Conservation (phyloP, 1,140 invertebrate species). For the Teleopsis dalmanni region DNA sequence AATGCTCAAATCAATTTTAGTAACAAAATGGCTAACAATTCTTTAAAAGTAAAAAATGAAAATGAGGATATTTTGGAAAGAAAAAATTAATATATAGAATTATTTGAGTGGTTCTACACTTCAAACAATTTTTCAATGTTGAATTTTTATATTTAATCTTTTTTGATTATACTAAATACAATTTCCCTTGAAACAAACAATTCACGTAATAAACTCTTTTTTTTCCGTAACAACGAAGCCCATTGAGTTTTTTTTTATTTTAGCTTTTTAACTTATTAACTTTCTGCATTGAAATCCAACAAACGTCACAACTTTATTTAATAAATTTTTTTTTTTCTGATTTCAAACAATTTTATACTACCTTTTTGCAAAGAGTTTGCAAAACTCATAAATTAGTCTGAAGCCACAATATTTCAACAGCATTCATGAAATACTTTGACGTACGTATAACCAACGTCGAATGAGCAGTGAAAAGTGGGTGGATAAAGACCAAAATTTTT, state of each 20-base stretch:
- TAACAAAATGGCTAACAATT: too few relatives aligned
- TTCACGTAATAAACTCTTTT: conserved; percentile 1
- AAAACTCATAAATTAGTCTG: conserved; percentile 8
- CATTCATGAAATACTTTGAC: too few relatives aligned
- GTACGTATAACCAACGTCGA: too few relatives aligned
- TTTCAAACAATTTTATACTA: background rate
- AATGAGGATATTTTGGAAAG: too few relatives aligned
- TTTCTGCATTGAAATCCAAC: background rate
- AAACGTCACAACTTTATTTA: background rate
- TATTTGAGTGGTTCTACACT: too few relatives aligned
- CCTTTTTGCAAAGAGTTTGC: background rate
- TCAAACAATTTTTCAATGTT: too few relatives aligned
- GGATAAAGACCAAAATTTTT: background rate
- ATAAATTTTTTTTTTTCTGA: background rate
- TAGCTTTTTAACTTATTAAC: background rate
- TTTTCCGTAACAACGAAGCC: background rate
- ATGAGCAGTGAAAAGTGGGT: background rate
- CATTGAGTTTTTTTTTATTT: background rate
- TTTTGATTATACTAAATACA: too few relatives aligned
- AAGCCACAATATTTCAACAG: conserved; percentile 8
- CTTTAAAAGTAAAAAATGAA: too few relatives aligned
- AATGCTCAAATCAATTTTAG: too few relatives aligned
- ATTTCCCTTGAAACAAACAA: conserved; percentile 1
- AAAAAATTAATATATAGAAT: too few relatives aligned
- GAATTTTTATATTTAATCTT: too few relatives aligned